Base-by-base conservation (phyloP, 2,888 invertebrate species). In the Pimpla rufipes region DNA sequence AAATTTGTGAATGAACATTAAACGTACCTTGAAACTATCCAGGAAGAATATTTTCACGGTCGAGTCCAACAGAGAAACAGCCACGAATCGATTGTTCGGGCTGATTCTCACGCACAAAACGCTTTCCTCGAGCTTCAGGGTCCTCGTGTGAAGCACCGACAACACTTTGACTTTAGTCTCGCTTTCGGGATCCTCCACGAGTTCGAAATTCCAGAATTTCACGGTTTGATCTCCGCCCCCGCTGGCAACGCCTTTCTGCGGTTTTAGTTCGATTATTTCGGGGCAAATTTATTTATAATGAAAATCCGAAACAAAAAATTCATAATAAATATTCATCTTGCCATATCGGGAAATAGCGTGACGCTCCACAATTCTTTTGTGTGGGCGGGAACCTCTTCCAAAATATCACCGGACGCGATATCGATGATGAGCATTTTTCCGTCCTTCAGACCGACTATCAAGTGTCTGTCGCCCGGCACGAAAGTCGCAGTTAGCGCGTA, bases 41-140 rank as follows among this genome's bases (percentile, higher is more conserved):
- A 97, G 93, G 92, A 98, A 99, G 94, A 98, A 99, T 88, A 99
- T 96, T 93, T 98, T 98, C 0, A 99, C 98, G 0, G 99, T 99
- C 7, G 96, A 97, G 93, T 99, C 99, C 59, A 99, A 94, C 5
- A 99, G 94, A 0, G 98, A 97, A 5, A 97, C 98, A 0, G 98
- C 98, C 23, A 99, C 93, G 89, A 98, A 97, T 93, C 97, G 97
- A 89, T 96, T 96, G 93, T 99, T 97, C 0, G 97, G 97, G 87
- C 97, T 97, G 66, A 97, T 95, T 92, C 95, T 96, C 0, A 98
- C 96, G 85, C 97, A 97, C 2, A 98, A 93, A 11, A 99, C 97
- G 59, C 96, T 95, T 90, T 99, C 99, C 86, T 98, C 97, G 82
- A 99, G 93, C 92, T 98, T 96, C 21, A 99, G 93, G 0, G 98